Evolutionary conservation across 1,140 invertebrate genomes (phyloP).

Genomic region (Spodoptera frugiperda): DNA sequence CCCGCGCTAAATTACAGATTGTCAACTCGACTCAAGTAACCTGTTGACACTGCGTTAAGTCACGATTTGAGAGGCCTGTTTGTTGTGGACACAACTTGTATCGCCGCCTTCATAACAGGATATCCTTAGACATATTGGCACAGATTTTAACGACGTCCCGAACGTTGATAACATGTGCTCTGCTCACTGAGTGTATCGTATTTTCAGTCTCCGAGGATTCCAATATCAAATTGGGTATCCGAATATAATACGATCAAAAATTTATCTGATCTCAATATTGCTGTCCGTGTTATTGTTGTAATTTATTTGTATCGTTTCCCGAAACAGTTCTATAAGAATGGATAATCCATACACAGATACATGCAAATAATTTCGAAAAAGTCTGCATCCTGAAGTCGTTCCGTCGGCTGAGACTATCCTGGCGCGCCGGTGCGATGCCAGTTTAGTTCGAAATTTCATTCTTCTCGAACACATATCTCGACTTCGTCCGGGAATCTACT

Average conservation of each 20-base stretch:
- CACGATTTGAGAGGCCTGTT: constrained; percentile 59
- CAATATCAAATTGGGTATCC: constrained; percentile 8
- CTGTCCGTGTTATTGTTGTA: not conserved
- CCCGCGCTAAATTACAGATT: constrained; percentile 81
- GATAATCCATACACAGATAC: constrained; percentile 50
- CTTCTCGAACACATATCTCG: constrained; percentile 82
- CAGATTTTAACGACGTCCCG: constrained; percentile 12
- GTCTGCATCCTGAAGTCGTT: constrained; percentile 69
- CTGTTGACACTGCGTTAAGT: constrained; percentile 75
- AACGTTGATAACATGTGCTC: constrained; percentile 9
- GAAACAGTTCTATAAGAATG: constrained; percentile 36
- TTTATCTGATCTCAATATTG: constrained; percentile 15
- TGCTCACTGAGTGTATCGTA: constrained; percentile 2
- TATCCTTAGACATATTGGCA: constrained; percentile 29
- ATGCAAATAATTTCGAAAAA: constrained; percentile 66
- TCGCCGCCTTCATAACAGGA: constrained; percentile 36
- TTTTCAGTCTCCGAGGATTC: not conserved
- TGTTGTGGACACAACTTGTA: constrained; percentile 50
- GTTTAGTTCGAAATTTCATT: constrained; percentile 83
- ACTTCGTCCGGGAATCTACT: constrained; percentile 75
- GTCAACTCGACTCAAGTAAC: constrained; percentile 82
- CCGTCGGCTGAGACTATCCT: constrained; percentile 60
- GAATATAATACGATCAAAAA: constrained; percentile 20
- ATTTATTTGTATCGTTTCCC: constrained; percentile 6
- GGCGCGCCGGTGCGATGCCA: constrained; percentile 61